Evolutionary conservation across 1,140 invertebrate genomes (phyloP), one percentile per base, ranked within the genome.

Genomic region (Pantala flavescens): DNA sequence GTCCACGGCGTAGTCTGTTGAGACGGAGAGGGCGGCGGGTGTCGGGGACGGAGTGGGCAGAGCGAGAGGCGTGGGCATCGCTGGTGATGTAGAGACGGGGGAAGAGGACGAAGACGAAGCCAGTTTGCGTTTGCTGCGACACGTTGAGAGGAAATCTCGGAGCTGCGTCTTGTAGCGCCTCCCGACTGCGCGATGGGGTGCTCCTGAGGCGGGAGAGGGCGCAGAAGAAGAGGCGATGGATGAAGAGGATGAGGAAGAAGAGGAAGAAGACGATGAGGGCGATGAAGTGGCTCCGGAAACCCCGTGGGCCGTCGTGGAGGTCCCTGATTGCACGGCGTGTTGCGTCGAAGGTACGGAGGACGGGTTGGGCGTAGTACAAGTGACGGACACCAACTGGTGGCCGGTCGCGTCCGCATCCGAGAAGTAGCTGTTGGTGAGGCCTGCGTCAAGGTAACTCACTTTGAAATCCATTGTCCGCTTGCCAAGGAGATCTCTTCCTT

Each of bases 391-490:
- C 76, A 80, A 80, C 76, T 36, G 23, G 28, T 24, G 71, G 5
- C 83, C 82, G 11, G 81, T 78, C 76, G 84, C 91, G 78, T 95
- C 92, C 28, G 88, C 88, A 79, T 96, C 93, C 2, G 91, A 91
- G 81, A 95, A 95, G 81, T 96, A 96, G 23, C 91, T 90, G 79
- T 92, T 95, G 0, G 93, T 93, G 71, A 97, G 84, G 0, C 94
- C 94, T 0, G 94, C 94, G 80, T 97, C 95, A 78, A 96, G 85
- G 82, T 98, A 98, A 79, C 96, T 98, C 23, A 98, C 95, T 88
- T 99, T 99, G 81, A 98, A 98, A 82, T 98, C 97, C 93, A 98
- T 98, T 0, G 96, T 98, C 74, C 97, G 88, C 83, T 98, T 98
- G 10, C 95, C 95, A 11, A 98, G 87, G 43, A 98, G 84, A 85